Base-by-base conservation (phyloP, 1,140 invertebrate species). In the Onthophagus taurus region DNA sequence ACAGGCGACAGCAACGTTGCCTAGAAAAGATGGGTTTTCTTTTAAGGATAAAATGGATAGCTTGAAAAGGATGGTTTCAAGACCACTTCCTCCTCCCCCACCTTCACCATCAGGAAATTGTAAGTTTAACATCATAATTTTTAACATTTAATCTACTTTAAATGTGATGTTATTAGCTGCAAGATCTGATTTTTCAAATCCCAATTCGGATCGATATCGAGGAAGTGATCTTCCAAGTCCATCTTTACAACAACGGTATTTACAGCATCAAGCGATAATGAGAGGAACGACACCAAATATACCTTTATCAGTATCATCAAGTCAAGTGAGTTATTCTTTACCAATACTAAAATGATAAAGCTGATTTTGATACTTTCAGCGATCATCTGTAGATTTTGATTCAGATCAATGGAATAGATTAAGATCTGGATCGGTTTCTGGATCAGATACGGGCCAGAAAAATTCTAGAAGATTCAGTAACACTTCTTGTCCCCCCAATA, bases 231-330 rank as follows among this genome's bases (percentile, higher is more conserved):
- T 43, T 41, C 54, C 56, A 3, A 63, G 61, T 54, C 61, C 68
- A 17, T 62, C 66, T 6, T 54, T 75, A 20, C 72, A 81, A 65
- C 72, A 80, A 51, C 64, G 79, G 31, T 81, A 81, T 48, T 69
- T 72, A 26, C 74, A 75, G 50, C 78, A 81, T 49, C 78, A 79
- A 53, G 61, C 72, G 47, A 68, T 70, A 11, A 77, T 76, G 69
- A 44, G 60, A 14, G 63, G 61, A 12, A 59, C 61, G 4, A 60
- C 58, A 8, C 57, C 60, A 0, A 61, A 63, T 52, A 45, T 60
- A 46, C 54, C 62, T 16, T 51, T 48, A 13, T 45, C 54, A 19
- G 58, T 54, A 5, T 45, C 54, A 18, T 39, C 53, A 17, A 57
- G 61, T 37, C 49, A 59, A 48, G 59, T 59, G 45, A 26, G 26